These are phyloP conservation scores for Bicyclus anynana DNA, from an alignment of 1,140 invertebrate genomes.

Conservation along the genomic window DNA sequence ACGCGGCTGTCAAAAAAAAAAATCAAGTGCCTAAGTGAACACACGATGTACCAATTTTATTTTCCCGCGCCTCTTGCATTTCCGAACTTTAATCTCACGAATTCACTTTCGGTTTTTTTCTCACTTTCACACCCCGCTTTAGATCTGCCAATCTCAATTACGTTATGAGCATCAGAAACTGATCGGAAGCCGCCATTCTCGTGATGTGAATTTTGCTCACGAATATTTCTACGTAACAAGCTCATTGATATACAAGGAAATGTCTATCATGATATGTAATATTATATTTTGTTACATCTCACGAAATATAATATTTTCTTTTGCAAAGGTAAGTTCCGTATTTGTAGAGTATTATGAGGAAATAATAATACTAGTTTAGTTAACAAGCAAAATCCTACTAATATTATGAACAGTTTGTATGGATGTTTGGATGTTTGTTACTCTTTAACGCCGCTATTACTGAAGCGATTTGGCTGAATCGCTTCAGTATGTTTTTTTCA, in stretches of 20 bases:
- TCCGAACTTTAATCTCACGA: neutral
- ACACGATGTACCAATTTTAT: neutral
- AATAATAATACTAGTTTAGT: too few relatives aligned
- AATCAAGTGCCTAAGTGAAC: too few relatives aligned
- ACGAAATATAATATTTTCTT: neutral
- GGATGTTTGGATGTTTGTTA: too few relatives aligned
- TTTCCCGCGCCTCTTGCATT: neutral
- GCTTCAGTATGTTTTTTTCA: too few relatives aligned
- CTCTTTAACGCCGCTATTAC: too few relatives aligned
- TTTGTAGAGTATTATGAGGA: too few relatives aligned
- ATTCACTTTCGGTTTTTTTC: neutral
- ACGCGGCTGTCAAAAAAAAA: too few relatives aligned
- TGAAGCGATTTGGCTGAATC: too few relatives aligned
- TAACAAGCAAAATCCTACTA: too few relatives aligned
- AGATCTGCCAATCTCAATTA: neutral
- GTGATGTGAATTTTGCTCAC: neutral
- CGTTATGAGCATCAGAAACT: slow-evolving; percentile 1
- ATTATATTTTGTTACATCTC: neutral
- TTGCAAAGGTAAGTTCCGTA: too few relatives aligned
- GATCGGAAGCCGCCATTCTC: slow-evolving; percentile 1
- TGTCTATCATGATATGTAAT: neutral
- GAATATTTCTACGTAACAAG: neutral
- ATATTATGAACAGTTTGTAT: too few relatives aligned
- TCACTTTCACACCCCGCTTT: slow-evolving; percentile 1
- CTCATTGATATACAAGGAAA: neutral